phyloP scores from a whole-genome alignment of 2,797 vertebrate genomes.

The Premnoplex brunnescens region DNA sequence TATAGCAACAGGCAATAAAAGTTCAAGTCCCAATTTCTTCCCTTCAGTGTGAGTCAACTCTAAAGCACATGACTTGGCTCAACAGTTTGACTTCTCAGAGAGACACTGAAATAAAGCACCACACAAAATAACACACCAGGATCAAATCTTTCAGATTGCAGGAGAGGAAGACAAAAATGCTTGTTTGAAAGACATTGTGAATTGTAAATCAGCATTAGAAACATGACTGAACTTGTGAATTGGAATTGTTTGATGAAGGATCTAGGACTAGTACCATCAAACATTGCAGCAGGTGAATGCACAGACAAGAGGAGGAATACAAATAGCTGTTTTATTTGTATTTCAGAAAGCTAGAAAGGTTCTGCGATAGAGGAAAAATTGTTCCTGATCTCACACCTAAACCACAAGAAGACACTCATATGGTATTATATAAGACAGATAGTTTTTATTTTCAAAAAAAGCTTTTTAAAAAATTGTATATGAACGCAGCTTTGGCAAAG shows the following conservation, averaged over 20 bases:
- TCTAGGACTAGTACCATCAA: not conserved
- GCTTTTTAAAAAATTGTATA: not conserved
- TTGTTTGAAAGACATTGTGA: not conserved
- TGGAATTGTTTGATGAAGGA: not conserved
- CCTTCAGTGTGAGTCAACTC: not conserved
- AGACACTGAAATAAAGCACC: not conserved
- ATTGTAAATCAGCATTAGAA: not conserved
- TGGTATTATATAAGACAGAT: not conserved
- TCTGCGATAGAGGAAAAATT: not conserved
- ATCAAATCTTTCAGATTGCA: not conserved
- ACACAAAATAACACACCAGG: not conserved
- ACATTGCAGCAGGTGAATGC: not conserved
- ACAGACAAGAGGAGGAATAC: not conserved
- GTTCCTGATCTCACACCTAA: not conserved
- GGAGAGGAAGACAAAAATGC: not conserved
- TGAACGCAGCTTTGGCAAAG: not conserved
- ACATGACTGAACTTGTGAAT: not conserved
- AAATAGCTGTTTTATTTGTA: not conserved
- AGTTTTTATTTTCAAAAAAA: not conserved
- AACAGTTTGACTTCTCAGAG: not conserved
- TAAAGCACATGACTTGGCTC: not conserved
- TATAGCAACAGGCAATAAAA: not conserved
- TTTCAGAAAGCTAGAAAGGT: not conserved
- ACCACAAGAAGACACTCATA: not conserved
- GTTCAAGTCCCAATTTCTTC: not conserved